Percentiles rank a stretch among this genome's conserved stretches.
phyloP scores from a whole-genome alignment of 1,140 invertebrate genomes.

The Listronotus oregonensis region DNA sequence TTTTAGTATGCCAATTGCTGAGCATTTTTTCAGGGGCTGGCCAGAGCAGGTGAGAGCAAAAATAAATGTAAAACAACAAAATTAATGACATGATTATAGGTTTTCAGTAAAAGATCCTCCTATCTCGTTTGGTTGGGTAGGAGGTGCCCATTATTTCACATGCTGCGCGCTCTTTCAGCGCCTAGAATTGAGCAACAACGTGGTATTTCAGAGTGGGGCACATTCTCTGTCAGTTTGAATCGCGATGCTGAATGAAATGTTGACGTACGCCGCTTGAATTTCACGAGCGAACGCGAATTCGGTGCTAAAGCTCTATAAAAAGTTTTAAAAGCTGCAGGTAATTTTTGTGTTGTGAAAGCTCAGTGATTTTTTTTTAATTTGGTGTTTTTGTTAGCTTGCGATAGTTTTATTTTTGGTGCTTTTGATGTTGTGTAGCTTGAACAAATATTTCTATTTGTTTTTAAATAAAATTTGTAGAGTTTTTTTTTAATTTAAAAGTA shows the following conservation, averaged over 20 bases:
- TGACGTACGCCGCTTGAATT: slow-evolving; percentile 25
- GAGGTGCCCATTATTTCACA: slow-evolving; percentile 34
- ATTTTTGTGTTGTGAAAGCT: slow-evolving; percentile 17
- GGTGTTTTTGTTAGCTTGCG: not conserved
- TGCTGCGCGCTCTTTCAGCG: slow-evolving; percentile 26
- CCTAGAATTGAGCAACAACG: slow-evolving; percentile 20
- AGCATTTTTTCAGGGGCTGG: slow-evolving; percentile 17
- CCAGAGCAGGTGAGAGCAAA: slow-evolving; percentile 38
- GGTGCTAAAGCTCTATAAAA: slow-evolving; percentile 7
- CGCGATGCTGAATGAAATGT: slow-evolving; percentile 35
- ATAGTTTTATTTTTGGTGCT: not conserved
- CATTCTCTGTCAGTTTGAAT: slow-evolving; percentile 31
- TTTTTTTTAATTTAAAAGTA: too few species aligned
- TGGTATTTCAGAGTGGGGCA: slow-evolving; percentile 32
- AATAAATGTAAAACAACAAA: slow-evolving; percentile 42
- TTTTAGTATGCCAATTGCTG: slow-evolving; percentile 31
- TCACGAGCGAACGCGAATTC: slow-evolving; percentile 14
- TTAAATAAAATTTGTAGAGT: too few species aligned
- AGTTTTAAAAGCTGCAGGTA: slow-evolving; percentile 17
- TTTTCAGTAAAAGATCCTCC: slow-evolving; percentile 40
- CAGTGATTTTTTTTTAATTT: slow-evolving; percentile 8
- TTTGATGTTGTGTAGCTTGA: not conserved
- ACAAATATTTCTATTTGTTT: not conserved
- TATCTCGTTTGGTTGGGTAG: slow-evolving; percentile 39
- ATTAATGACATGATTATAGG: slow-evolving; percentile 42